A percentile compares a stretch with the other conserved stretches of the same genome.
These are phyloP conservation scores for Lates calcarifer DNA, from an alignment of 2,113 vertebrate species.

Conservation along the genomic window DNA sequence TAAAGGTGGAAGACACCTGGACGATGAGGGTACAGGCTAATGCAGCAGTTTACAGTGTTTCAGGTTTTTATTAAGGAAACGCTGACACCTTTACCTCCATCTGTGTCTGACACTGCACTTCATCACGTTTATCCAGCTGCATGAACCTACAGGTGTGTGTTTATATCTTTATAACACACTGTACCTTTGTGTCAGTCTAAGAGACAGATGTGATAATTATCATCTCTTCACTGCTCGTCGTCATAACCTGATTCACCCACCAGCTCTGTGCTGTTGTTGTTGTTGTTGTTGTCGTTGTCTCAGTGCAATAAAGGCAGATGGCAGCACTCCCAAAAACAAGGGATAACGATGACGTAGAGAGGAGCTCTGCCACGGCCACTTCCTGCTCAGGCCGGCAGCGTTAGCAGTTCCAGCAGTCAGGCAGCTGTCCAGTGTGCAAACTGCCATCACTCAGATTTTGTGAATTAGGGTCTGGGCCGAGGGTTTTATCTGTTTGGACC, in stretches of 20 bases:
- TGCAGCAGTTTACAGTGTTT: no score
- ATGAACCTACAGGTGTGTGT: not conserved
- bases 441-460: slow-evolving; percentile 39
- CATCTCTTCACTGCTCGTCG: not conserved
- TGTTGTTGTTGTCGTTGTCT: slow-evolving; percentile 6
- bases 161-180: not conserved
- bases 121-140: not conserved
- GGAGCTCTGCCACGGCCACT: not conserved
- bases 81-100: no score
- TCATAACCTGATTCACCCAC: slow-evolving; percentile 36
- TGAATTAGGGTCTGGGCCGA: slow-evolving; percentile 13
- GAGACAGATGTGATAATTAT: slow-evolving; percentile 52
- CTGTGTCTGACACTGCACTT: no score
- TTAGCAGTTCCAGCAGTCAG: slow-evolving; percentile 39
- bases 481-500: slow-evolving; percentile 62
- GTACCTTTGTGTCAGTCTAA: not conserved
- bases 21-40: no score
- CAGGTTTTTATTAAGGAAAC: no score
- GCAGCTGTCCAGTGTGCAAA: slow-evolving; percentile 40
- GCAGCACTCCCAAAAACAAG: not conserved
- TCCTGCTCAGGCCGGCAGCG: slow-evolving; percentile 43
- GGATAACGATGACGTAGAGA: slow-evolving; percentile 33
- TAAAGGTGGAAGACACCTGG: not conserved
- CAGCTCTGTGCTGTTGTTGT: not conserved
- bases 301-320: slow-evolving; percentile 42